Evolutionary conservation across 2,797 vertebrate genomes (phyloP).

Genomic region (Hypotaenidia philippensis): DNA sequence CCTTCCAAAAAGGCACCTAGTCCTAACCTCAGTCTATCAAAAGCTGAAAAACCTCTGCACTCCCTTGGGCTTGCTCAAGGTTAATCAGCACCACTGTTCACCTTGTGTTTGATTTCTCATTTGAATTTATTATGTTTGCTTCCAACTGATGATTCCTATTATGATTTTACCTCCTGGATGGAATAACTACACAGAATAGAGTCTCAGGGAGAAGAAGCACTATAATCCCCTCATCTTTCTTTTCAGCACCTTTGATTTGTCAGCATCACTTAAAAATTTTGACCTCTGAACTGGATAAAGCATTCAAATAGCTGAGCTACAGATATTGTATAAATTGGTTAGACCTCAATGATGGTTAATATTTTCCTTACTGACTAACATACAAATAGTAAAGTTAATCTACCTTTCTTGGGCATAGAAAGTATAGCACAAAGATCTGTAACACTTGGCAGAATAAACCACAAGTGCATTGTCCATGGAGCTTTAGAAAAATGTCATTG

Average conservation of each 20-base stretch:
- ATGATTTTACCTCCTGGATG: constrained; percentile 5
- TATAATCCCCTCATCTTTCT: neutral
- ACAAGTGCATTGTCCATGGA: neutral
- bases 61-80: constrained; percentile 13
- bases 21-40: neutral
- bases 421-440: neutral
- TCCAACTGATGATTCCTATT: neutral
- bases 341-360: neutral
- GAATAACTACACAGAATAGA: neutral
- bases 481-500: neutral
- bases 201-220: neutral
- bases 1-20: neutral
- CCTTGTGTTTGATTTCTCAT: constrained; percentile 30
- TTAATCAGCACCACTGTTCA: constrained; percentile 43
- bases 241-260: neutral
- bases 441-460: neutral
- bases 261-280: neutral
- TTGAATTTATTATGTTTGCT: constrained; percentile 60
- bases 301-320: neutral
- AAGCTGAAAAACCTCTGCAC: neutral
- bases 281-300: neutral
- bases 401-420: neutral
- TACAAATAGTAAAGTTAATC: neutral
- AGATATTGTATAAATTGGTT: neutral
- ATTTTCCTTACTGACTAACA: neutral